Evolutionary conservation across 2,797 vertebrate species (phyloP).

Genomic region (Phyllotis vaccarum): DNA sequence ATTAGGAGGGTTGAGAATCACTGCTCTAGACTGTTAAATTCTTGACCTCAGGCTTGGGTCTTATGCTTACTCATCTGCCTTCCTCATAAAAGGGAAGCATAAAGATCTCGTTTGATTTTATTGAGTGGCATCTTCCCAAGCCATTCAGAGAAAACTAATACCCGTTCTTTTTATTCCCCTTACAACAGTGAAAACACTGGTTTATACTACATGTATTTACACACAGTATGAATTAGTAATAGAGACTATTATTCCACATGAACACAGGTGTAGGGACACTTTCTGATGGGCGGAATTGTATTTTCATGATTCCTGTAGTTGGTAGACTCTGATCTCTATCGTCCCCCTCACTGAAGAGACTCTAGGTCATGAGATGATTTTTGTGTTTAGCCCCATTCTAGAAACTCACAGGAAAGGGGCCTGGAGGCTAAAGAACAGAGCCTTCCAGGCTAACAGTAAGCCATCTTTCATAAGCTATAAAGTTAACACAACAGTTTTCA

Average conservation of each 20-base stretch:
- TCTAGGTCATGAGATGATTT: not conserved
- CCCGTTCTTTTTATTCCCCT: not conserved
- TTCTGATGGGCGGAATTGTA: not conserved
- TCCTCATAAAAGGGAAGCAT: not conserved
- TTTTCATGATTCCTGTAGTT: not conserved
- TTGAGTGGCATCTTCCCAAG: slow-evolving; percentile 3
- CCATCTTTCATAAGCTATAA: not conserved
- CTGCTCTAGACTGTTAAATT: not conserved
- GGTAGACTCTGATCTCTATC: not conserved
- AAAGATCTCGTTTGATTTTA: slow-evolving; percentile 11
- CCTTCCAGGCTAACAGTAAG: slow-evolving; percentile 2
- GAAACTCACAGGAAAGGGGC: not conserved
- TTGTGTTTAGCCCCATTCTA: not conserved
- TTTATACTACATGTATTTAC: not conserved
- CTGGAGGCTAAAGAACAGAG: not conserved
- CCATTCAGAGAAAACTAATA: not conserved
- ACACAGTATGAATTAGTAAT: slow-evolving; percentile 4
- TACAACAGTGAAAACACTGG: not conserved
- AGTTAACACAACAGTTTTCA: not conserved
- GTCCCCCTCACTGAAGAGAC: not conserved
- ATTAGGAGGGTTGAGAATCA: not conserved
- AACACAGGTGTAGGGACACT: not conserved
- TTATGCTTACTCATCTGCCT: not conserved
- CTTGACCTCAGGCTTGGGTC: not conserved
- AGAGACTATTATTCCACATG: not conserved